Conservation (phyloP, 2,888 invertebrate species). For the Dastarcus helophoroides region DNA sequence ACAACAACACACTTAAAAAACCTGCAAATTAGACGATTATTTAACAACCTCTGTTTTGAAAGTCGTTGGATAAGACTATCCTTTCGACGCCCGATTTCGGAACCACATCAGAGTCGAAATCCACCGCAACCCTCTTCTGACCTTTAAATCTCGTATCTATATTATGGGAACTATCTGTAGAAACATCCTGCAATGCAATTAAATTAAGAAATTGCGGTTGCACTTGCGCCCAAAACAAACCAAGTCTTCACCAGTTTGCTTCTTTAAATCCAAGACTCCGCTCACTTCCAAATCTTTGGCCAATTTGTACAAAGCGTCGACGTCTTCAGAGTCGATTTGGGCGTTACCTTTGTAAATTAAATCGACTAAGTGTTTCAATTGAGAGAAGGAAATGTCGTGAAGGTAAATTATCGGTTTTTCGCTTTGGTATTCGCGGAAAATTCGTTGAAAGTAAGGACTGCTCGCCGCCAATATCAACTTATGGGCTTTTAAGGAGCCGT, state of each 20-base stretch:
- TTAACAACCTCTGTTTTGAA: no score
- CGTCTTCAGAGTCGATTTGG: conserved; percentile 51
- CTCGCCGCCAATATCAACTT: conserved; percentile 63
- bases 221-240: no score
- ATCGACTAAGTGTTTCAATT: conserved; percentile 55
- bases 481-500: conserved; percentile 58
- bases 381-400: conserved; percentile 52
- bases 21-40: no score
- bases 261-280: conserved; percentile 31
- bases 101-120: conserved; percentile 24
- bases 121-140: conserved; percentile 37
- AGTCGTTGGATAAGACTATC: no score
- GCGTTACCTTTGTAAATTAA: conserved; percentile 63
- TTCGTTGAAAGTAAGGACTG: conserved; percentile 65
- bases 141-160: conserved; percentile 38
- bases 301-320: conserved; percentile 53
- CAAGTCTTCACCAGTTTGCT: conserved; percentile 1
- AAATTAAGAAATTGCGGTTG: no score
- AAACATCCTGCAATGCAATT: no score
- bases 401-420: conserved; percentile 63
- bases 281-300: conserved; percentile 57
- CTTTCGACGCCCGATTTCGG: no score
- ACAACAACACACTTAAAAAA: no score
- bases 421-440: conserved; percentile 63
- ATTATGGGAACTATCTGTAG: conserved; percentile 6